Base-by-base conservation (phyloP, 2,113 vertebrate genomes). In the Lampris incognitus region DNA sequence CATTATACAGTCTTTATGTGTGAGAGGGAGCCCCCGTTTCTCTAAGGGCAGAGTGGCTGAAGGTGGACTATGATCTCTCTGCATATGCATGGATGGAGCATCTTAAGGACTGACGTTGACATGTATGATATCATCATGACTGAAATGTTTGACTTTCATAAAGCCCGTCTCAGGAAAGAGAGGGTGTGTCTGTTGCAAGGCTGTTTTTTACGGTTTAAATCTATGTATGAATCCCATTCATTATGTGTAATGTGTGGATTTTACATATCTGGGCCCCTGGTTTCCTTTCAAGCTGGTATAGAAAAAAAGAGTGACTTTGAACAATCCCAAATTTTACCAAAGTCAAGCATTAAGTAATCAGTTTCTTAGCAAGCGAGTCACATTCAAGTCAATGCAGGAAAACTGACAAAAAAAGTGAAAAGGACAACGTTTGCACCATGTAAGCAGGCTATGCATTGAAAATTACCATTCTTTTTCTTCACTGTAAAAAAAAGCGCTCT, bases 1-100 rank as follows among this genome's bases (percentile, higher is more conserved):
- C 91, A 93, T 94, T 94, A 94, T 93, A 72, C 91, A 75, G 88
- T 85, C 83, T 90, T 91, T 93, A 86, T 90, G 81, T 74, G 72
- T 60, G 1, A 8, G 77, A 74, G 79, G 24, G 77, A 76, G 86
- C 79, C 87, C 62, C 56, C 70, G 49, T 73, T 73, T 87, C 76
- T 13, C 74, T 9, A 80, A 84, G 81, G 87, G 85, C 86, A 52
- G 65, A 73, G 83, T 7, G 78, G 82, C 76, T 57, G 57, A 87
- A 70, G 87, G 76, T 3, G 62, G 36, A 68, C 91, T 91, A 72
- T 93, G 90, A 94, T 91, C 90, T 90, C 66, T 5, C 70, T 87
- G 84, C 89, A 86, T 91, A 92, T 93, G 92, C 83, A 94, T 93
- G 90, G 82, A 92, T 90, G 81, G 89, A 80, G 83, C 88, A 83